These are phyloP conservation scores for Parelbella ahira DNA, from an alignment of 2,888 invertebrate genomes.

Conservation along the genomic window DNA sequence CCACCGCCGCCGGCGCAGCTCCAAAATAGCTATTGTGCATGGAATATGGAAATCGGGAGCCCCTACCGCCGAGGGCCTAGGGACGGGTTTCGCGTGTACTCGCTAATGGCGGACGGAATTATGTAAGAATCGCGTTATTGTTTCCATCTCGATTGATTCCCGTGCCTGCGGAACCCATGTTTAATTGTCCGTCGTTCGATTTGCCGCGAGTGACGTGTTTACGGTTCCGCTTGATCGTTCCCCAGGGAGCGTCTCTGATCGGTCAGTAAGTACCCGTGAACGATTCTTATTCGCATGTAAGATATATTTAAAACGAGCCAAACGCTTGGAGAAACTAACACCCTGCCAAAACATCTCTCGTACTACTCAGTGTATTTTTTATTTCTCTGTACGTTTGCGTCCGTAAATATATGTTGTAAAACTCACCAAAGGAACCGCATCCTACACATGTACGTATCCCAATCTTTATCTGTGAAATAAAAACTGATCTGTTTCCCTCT, in stretches of 20 bases:
- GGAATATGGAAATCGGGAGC: conserved; percentile 60
- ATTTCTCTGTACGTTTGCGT: conserved; percentile 5
- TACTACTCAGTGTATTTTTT: conserved; percentile 18
- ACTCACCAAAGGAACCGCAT: conserved; percentile 1
- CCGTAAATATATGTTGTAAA: conserved; percentile 12
- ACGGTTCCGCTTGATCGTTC: conserved; percentile 15
- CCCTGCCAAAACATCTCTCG: conserved; percentile 24
- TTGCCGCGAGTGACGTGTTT: conserved; percentile 36
- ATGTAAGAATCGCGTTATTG: conserved; percentile 73
- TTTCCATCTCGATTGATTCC: conserved; percentile 52
- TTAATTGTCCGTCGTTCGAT: conserved; percentile 31
- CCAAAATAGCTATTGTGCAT: conserved; percentile 68
- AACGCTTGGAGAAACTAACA: conserved; percentile 27
- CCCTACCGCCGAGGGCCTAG: conserved; percentile 52
- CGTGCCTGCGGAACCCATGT: conserved; percentile 31
- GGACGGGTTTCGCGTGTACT: conserved; percentile 58
- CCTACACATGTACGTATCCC: conserved; percentile 11
- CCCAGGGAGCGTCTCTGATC: conserved; percentile 44
- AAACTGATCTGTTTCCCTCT: conserved; percentile 5
- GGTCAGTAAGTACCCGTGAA: conserved; percentile 58
- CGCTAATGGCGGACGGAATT: conserved; percentile 67
- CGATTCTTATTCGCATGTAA: conserved; percentile 35
- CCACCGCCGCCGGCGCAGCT: conserved; percentile 69
- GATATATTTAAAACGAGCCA: conserved; percentile 67
- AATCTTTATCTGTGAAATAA: conserved; percentile 5